Conservation (phyloP, 2,888 invertebrate species). For the Drosophila borborema region DNA sequence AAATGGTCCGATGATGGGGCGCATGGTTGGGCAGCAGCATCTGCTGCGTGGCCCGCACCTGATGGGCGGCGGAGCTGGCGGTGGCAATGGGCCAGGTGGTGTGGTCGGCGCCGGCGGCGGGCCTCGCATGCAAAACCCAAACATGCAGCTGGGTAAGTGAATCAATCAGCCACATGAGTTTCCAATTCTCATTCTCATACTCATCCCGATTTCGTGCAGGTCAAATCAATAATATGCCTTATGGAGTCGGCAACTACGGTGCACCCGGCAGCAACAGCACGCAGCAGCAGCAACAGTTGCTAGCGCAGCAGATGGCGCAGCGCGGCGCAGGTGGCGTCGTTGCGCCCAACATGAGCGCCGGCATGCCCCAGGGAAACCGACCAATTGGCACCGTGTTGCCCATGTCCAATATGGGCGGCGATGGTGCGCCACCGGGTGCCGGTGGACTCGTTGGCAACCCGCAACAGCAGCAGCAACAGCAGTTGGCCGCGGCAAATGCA, state of each 20-base stretch:
- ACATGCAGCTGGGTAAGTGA: constrained; percentile 83
- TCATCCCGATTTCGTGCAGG: constrained; percentile 56
- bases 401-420: constrained; percentile 86
- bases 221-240: constrained; percentile 84
- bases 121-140: constrained; percentile 87
- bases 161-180: neutral
- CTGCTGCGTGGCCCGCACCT: constrained; percentile 85
- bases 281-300: constrained; percentile 81
- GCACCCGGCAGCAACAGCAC: constrained; percentile 74
- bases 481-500: constrained; percentile 83
- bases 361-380: constrained; percentile 84
- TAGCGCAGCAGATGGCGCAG: constrained; percentile 83
- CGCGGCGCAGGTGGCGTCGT: constrained; percentile 75
- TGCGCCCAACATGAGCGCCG: constrained; percentile 80
- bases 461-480: constrained; percentile 89
- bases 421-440: constrained; percentile 86
- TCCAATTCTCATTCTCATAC: no score
- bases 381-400: constrained; percentile 85
- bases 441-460: constrained; percentile 86
- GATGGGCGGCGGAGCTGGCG: constrained; percentile 78
- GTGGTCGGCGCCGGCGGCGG: constrained; percentile 83
- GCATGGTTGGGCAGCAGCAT: constrained; percentile 83
- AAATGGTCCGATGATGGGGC: constrained; percentile 91
- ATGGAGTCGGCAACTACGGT: constrained; percentile 83
- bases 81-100: constrained; percentile 71